Percentiles rank a stretch among this genome's conserved stretches.
Evolutionary conservation across 2,888 invertebrate species (phyloP).

Genomic region (Automeris io): DNA sequence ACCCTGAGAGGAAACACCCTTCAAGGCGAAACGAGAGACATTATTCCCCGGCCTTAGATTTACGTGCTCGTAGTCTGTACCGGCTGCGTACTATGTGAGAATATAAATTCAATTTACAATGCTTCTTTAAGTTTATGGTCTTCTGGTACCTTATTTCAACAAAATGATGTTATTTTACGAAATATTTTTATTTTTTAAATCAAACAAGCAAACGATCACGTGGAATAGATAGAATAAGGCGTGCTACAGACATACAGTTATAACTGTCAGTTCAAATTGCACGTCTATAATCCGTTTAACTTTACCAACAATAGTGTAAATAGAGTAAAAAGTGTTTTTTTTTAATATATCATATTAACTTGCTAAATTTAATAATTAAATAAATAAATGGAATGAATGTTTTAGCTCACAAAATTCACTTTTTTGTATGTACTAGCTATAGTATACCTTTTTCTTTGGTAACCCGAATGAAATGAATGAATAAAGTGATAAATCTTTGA

Average conservation of each 20-base stretch:
- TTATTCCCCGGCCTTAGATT: constrained; percentile 8
- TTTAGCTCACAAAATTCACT: too few relatives aligned
- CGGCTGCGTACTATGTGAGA: constrained; percentile 3
- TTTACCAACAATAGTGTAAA: too few relatives aligned
- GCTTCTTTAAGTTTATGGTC: not conserved
- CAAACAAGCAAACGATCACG: not conserved
- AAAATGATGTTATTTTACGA: not conserved
- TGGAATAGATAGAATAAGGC: not conserved
- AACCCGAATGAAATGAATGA: too few relatives aligned
- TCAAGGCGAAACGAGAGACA: constrained; percentile 10
- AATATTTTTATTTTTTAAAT: not conserved
- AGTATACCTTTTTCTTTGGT: too few relatives aligned
- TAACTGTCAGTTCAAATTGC: not conserved
- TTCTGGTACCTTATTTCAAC: not conserved
- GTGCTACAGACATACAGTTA: not conserved
- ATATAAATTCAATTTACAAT: constrained; percentile 1
- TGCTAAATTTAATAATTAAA: too few relatives aligned
- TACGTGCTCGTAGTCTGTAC: constrained; percentile 5
- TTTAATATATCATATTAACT: too few relatives aligned
- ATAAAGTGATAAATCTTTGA: too few relatives aligned
- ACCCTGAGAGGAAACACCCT: constrained; percentile 3
- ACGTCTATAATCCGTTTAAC: not conserved
- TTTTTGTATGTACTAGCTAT: too few relatives aligned
- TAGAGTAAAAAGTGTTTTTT: too few relatives aligned
- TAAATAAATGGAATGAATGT: too few relatives aligned